A percentile compares a stretch with the other conserved stretches of the same genome.
Conservation (phyloP, 2,797 vertebrate genomes). For the Psittacula derbiana region DNA sequence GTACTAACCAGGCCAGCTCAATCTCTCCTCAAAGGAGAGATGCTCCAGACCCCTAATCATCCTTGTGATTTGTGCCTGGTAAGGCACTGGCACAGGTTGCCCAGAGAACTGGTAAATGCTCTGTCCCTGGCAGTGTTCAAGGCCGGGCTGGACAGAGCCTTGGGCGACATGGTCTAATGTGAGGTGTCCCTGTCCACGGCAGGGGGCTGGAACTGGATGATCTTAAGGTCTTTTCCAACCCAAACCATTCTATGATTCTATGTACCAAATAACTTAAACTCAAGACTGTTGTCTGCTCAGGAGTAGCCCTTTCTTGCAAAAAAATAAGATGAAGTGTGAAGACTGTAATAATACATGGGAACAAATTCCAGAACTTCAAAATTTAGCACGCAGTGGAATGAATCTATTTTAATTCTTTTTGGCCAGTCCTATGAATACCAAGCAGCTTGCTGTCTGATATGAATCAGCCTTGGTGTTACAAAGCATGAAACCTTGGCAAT, state of each 20-base stretch:
- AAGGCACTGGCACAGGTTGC: background rate
- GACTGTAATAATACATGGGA: background rate
- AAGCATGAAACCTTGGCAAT: background rate
- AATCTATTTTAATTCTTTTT: conserved; percentile 19
- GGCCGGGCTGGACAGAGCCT: background rate
- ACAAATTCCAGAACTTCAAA: conserved; percentile 8
- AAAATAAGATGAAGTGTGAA: background rate
- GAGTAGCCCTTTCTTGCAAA: background rate
- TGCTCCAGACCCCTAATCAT: background rate
- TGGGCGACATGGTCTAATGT: background rate
- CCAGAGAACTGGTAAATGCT: background rate
- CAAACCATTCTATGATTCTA: background rate
- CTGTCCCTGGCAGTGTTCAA: background rate
- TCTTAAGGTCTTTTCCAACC: background rate
- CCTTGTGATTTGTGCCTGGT: background rate
- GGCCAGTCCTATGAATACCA: conserved; percentile 1
- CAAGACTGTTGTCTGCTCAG: background rate
- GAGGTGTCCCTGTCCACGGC: background rate
- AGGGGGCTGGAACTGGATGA: background rate
- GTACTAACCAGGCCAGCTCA: background rate
- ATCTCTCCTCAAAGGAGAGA: background rate
- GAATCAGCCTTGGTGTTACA: background rate
- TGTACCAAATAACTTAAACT: background rate
- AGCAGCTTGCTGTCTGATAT: background rate
- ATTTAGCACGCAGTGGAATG: background rate